These are phyloP conservation scores for Lindbergichthys nudifrons DNA, from an alignment of 2,797 vertebrate genomes.

Conservation along the genomic window DNA sequence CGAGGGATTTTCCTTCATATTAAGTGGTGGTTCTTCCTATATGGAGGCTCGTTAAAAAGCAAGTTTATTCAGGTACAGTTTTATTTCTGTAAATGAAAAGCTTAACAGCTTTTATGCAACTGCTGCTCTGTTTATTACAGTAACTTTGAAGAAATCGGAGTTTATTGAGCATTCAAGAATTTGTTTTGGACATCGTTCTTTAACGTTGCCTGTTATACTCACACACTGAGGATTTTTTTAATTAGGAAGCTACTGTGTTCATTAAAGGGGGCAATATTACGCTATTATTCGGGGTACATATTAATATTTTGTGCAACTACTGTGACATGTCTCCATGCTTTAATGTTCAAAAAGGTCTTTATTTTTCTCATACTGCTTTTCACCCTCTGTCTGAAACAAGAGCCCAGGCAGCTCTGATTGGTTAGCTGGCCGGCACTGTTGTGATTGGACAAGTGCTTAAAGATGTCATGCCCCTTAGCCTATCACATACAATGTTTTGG, in stretches of 20 bases:
- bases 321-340: too few relatives aligned
- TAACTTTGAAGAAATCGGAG: not conserved
- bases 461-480: too few relatives aligned
- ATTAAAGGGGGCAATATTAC: too few relatives aligned
- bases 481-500: too few relatives aligned
- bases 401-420: too few relatives aligned
- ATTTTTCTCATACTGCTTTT: too few relatives aligned
- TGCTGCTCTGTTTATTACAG: not conserved
- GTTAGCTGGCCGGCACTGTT: too few relatives aligned
- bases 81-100: conserved; percentile 10
- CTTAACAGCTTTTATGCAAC: conserved; percentile 1
- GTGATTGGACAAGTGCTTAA: too few relatives aligned
- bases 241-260: not conserved
- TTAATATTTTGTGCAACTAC: too few relatives aligned
- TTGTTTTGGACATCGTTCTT: not conserved
- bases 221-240: not conserved
- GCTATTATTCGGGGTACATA: too few relatives aligned
- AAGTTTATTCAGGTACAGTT: conserved; percentile 19
- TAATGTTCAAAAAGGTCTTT: too few relatives aligned
- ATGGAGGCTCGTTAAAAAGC: not conserved
- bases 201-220: not conserved
- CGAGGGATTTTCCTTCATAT: not conserved
- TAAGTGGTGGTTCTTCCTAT: not conserved
- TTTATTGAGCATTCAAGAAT: conserved; percentile 6
- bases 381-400: too few relatives aligned